These are phyloP conservation scores for Cepaea nemoralis DNA, from an alignment of 1,140 invertebrate genomes.

Conservation along the genomic window DNA sequence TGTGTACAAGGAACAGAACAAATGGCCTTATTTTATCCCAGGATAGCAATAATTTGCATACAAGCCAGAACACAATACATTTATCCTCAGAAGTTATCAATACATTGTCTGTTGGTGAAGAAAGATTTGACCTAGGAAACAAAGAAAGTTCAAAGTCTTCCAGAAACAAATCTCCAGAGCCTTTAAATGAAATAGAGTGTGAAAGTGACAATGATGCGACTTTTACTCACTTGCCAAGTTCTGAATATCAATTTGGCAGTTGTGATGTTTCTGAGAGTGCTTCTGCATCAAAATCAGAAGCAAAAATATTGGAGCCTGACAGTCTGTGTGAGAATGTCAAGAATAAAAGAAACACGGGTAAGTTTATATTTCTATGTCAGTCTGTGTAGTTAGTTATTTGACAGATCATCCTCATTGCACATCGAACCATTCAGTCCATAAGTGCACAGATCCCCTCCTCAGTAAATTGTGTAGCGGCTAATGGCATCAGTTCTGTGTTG, in stretches of 20 bases:
- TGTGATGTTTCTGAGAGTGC: background rate
- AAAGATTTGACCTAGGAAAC: background rate
- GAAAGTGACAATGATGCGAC: background rate
- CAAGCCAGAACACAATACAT: background rate
- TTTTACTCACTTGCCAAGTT: background rate
- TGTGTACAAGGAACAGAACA: background rate
- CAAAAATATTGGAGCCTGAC: background rate
- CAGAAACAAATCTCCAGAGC: background rate
- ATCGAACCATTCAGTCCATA: too few species aligned
- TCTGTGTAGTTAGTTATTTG: too few species aligned
- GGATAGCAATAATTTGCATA: background rate
- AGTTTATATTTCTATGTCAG: background rate
- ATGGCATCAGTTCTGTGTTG: too few species aligned
- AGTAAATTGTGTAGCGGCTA: too few species aligned
- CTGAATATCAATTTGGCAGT: background rate
- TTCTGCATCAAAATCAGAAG: background rate
- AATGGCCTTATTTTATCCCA: background rate
- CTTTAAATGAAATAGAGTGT: background rate
- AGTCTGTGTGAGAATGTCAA: background rate
- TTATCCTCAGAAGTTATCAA: background rate
- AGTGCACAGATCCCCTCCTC: too few species aligned
- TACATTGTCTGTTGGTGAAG: background rate
- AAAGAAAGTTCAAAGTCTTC: background rate
- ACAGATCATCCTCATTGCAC: too few species aligned
- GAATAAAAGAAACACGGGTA: background rate